A percentile compares a stretch with the other conserved stretches of the same genome.
Conservation (phyloP, 1,140 invertebrate genomes). For the Ruditapes philippinarum region DNA sequence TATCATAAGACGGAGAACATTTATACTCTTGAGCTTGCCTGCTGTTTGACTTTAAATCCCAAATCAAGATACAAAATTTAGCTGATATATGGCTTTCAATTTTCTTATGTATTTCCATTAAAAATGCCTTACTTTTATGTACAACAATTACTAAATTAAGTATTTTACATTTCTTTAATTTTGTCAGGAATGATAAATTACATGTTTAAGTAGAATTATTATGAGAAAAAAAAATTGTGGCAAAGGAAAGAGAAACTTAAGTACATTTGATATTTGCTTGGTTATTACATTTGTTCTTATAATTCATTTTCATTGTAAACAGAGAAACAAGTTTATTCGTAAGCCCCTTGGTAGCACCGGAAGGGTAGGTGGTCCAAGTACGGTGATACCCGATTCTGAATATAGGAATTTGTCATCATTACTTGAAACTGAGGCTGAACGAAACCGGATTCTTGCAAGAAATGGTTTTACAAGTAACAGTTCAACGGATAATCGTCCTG, state of each 20-base stretch:
- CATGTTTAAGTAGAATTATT: neutral
- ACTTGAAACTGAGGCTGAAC: slow-evolving; percentile 75
- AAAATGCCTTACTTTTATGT: no score
- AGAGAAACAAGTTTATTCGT: slow-evolving; percentile 74
- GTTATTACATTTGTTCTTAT: no score
- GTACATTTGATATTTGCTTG: neutral
- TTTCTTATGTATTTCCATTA: no score
- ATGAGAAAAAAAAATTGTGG: neutral
- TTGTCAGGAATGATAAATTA: no score
- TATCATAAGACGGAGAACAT: no score
- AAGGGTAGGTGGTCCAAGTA: slow-evolving; percentile 33
- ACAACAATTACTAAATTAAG: no score
- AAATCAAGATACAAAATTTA: no score
- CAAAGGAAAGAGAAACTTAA: neutral
- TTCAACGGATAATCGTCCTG: slow-evolving; percentile 70
- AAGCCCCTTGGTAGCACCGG: slow-evolving; percentile 69
- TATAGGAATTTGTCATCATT: slow-evolving; percentile 73
- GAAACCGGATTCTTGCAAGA: slow-evolving; percentile 67
- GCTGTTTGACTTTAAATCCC: no score
- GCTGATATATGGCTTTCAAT: no score
- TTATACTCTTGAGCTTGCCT: no score
- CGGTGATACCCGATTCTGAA: slow-evolving; percentile 74
- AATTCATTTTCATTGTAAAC: neutral
- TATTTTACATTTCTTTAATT: no score
- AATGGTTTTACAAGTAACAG: slow-evolving; percentile 62